Percentiles rank a stretch among this genome's conserved stretches.
These are phyloP conservation scores for Gephyroberyx darwinii DNA, from an alignment of 2,797 vertebrate species.

Conservation along the genomic window DNA sequence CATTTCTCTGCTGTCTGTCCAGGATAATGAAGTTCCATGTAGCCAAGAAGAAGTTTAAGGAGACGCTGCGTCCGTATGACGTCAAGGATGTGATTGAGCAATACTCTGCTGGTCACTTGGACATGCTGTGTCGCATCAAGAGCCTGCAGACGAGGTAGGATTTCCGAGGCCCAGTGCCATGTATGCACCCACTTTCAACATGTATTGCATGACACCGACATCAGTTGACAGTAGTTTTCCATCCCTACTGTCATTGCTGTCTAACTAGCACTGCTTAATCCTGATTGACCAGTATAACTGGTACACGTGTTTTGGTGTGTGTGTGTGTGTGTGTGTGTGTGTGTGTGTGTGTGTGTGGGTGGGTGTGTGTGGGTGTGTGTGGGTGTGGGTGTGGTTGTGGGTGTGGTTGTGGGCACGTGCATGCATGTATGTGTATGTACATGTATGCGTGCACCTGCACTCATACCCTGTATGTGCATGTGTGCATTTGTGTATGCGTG, in stretches of 20 bases:
- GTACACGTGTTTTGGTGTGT: constrained; percentile 3
- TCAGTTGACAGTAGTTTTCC: not conserved
- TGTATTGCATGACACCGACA: constrained; percentile 9
- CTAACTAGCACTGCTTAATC: constrained; percentile 7
- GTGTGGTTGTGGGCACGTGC: constrained; percentile 15
- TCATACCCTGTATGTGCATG: constrained; percentile 21
- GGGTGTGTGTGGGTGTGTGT: not conserved
- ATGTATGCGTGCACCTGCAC: not conserved
- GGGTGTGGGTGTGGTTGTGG: constrained; percentile 14
- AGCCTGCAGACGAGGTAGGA: constrained; percentile 93
- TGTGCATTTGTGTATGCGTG: constrained; percentile 20
- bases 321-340: constrained; percentile 16
- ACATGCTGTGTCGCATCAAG: constrained; percentile 98
- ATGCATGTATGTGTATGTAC: not conserved
- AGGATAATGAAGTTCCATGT: constrained; percentile 99
- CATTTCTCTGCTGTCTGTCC: constrained; percentile 18
- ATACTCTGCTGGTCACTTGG: constrained; percentile 96
- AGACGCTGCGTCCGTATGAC: constrained; percentile 95
- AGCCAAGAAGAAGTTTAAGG: constrained; percentile 97
- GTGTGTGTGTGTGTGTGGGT: constrained; percentile 1
- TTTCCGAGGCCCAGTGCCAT: not conserved
- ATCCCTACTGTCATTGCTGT: constrained; percentile 6
- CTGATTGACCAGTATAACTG: constrained; percentile 13
- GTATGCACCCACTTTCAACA: too few species aligned
- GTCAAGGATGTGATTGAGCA: constrained; percentile 99